phyloP scores from a whole-genome alignment of 2,797 vertebrate genomes.

The Molossus alvarezi region DNA sequence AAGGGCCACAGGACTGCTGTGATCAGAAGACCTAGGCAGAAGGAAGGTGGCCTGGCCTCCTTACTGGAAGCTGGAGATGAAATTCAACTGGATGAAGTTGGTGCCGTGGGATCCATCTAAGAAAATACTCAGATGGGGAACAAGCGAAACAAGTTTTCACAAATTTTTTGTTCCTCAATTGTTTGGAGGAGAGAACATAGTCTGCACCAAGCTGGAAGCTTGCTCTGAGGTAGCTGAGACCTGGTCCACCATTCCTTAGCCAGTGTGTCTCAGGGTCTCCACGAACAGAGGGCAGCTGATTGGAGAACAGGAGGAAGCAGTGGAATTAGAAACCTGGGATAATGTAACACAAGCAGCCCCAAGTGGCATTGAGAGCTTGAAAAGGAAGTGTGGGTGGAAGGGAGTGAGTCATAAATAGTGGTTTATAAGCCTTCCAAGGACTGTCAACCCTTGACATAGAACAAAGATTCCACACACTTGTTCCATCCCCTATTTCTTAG shows the following conservation, averaged over 20 bases:
- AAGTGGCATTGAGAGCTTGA: not conserved
- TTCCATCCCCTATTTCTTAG: constrained; percentile 37
- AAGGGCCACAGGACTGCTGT: not conserved
- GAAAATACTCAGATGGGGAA: not conserved
- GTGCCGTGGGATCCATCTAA: not conserved
- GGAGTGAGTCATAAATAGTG: constrained; percentile 56
- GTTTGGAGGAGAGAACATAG: not conserved
- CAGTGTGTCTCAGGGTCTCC: not conserved
- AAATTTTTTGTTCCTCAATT: not conserved
- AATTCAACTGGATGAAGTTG: not conserved
- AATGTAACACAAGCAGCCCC: constrained; percentile 4
- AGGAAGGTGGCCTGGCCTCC: not conserved
- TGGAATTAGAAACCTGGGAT: not conserved
- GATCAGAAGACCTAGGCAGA: not conserved
- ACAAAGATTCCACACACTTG: constrained; percentile 53
- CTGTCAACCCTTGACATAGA: constrained; percentile 14
- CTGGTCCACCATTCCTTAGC: not conserved
- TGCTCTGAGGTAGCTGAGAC: not conserved
- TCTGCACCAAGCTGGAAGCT: not conserved
- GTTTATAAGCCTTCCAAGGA: constrained; percentile 55
- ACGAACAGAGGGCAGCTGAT: not conserved
- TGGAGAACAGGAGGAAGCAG: not conserved
- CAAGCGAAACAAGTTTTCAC: not conserved
- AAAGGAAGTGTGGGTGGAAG: constrained; percentile 62
- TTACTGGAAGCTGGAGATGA: not conserved